Percentiles rank a stretch among this genome's conserved stretches.
Conservation (phyloP, 2,888 invertebrate species). For the Melanophora roralis region DNA sequence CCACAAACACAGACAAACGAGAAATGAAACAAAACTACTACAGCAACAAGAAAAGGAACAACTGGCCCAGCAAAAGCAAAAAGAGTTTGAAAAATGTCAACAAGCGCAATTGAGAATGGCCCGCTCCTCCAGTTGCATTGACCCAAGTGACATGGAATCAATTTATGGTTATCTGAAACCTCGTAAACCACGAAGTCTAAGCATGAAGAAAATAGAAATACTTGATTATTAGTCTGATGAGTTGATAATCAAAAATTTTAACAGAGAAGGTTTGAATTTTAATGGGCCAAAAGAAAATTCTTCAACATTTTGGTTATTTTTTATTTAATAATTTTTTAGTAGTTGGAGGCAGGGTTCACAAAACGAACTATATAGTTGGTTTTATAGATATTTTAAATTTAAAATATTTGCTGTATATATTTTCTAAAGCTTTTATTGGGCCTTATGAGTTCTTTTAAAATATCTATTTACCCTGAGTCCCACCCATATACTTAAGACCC, state of each 20-base stretch:
- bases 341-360: slow-evolving; percentile 35
- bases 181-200: slow-evolving; percentile 76
- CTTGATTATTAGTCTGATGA: slow-evolving; percentile 71
- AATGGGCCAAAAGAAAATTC: slow-evolving; percentile 10
- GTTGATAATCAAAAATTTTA: slow-evolving; percentile 16
- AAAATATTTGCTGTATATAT: slow-evolving; percentile 58
- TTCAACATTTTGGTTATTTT: slow-evolving; percentile 5
- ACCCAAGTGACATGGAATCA: slow-evolving; percentile 76
- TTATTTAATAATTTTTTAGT: slow-evolving; percentile 15
- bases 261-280: slow-evolving; percentile 56
- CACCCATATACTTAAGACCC: slow-evolving; percentile 1
- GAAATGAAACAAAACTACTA: slow-evolving; percentile 12
- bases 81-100: slow-evolving; percentile 55
- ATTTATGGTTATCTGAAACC: slow-evolving; percentile 77
- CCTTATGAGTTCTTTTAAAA: slow-evolving; percentile 2
- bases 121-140: slow-evolving; percentile 72
- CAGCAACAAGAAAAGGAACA: slow-evolving; percentile 33
- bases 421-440: slow-evolving; percentile 41
- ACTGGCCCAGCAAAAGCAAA: slow-evolving; percentile 31
- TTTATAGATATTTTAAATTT: slow-evolving; percentile 8
- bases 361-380: slow-evolving; percentile 11
- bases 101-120: slow-evolving; percentile 65
- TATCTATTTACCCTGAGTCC: neutral
- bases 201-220: slow-evolving; percentile 76
- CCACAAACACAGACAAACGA: slow-evolving; percentile 17